phyloP scores from a whole-genome alignment of 2,113 vertebrate species.

The Girardinichthys multiradiatus region DNA sequence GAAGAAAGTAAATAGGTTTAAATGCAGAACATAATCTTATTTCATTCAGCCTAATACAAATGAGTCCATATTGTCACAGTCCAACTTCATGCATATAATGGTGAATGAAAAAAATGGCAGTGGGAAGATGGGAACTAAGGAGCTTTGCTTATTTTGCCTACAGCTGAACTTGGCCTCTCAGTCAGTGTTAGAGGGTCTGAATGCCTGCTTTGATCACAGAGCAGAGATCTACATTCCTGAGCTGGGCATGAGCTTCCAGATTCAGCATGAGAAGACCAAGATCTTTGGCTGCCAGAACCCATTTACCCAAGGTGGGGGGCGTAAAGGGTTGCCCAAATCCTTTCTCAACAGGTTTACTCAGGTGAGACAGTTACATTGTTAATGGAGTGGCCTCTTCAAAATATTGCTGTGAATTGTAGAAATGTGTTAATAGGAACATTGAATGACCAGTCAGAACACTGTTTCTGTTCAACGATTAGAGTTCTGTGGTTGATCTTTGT shows the following conservation, averaged over 20 bases:
- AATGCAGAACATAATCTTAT: not conserved
- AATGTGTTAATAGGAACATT: no score
- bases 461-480: no score
- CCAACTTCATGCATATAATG: not conserved
- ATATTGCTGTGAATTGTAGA: no score
- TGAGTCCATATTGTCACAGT: no score
- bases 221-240: conserved; percentile 96
- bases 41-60: not conserved
- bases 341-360: conserved; percentile 99
- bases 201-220: conserved; percentile 97
- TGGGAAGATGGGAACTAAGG: not conserved
- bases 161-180: conserved; percentile 97
- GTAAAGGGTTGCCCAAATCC: conserved; percentile 94
- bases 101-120: not conserved
- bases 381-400: no score
- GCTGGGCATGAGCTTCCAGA: conserved; percentile 91
- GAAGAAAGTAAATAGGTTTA: not conserved
- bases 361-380: conserved; percentile 65
- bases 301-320: conserved; percentile 93
- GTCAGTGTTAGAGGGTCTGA: conserved; percentile 96
- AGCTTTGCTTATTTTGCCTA: not conserved
- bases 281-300: conserved; percentile 99
- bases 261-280: conserved; percentile 92
- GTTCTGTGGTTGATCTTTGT: no score
- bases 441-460: no score